Percentiles rank a stretch among this genome's conserved stretches.
phyloP scores from a whole-genome alignment of 2,888 invertebrate genomes.

The Oscheius onirici region DNA sequence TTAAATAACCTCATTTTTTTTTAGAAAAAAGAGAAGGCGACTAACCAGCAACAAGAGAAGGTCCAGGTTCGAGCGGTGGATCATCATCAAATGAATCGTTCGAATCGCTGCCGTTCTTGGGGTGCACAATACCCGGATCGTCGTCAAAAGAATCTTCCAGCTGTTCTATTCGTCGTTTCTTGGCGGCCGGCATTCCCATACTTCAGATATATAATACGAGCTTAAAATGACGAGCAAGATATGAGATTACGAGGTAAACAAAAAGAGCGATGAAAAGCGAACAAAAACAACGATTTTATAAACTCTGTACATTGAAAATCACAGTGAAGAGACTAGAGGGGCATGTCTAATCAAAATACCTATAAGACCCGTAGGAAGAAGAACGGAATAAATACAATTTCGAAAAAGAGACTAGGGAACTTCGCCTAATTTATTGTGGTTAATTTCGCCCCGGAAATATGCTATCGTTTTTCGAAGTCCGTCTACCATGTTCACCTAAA shows the following conservation, averaged over 20 bases:
- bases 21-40: neutral
- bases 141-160: conserved; percentile 33
- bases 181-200: conserved; percentile 15
- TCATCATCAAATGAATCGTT: conserved; percentile 28
- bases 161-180: conserved; percentile 20
- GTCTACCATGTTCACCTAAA: conserved; percentile 81
- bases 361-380: too few species aligned
- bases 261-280: neutral
- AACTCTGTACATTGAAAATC: neutral
- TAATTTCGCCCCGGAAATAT: conserved; percentile 89
- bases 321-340: neutral
- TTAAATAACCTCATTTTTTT: too few species aligned
- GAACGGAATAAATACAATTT: neutral
- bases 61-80: neutral
- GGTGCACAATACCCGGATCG: neutral
- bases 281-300: neutral
- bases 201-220: neutral
- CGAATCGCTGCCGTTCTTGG: neutral
- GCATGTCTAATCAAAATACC: too few species aligned
- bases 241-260: neutral
- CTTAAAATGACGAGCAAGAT: neutral
- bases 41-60: neutral
- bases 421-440: conserved; percentile 46
- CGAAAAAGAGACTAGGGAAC: conserved; percentile 10
- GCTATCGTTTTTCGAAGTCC: conserved; percentile 91